phyloP scores from a whole-genome alignment of 2,113 vertebrate species.

The Hydrolagus affinis region DNA sequence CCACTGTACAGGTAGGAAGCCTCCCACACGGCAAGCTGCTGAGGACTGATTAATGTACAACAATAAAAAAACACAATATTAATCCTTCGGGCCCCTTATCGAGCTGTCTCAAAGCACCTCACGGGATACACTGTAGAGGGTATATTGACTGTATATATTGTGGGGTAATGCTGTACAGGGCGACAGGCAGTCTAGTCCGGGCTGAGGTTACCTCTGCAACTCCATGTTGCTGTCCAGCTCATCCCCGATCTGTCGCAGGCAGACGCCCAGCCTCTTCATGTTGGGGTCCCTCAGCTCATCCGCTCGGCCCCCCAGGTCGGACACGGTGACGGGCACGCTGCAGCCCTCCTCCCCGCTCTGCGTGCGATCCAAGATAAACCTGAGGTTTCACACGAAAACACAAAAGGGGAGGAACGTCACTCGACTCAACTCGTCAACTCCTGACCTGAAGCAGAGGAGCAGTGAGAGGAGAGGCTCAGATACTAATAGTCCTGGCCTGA shows the following conservation, averaged over 20 bases:
- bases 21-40: too few species aligned
- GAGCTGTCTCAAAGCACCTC: too few species aligned
- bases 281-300: conserved; percentile 49
- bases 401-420: background rate
- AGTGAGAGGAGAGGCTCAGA: too few species aligned
- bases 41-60: too few species aligned
- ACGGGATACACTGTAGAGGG: too few species aligned
- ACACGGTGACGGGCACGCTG: conserved; percentile 38
- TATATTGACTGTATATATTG: too few species aligned
- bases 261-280: conserved; percentile 66
- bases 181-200: too few species aligned
- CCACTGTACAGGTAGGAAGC: too few species aligned
- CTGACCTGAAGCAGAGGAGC: background rate
- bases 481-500: too few species aligned
- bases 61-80: too few species aligned
- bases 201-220: conserved; percentile 59
- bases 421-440: background rate
- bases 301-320: conserved; percentile 47
- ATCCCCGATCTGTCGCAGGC: conserved; percentile 77
- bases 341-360: conserved; percentile 41
- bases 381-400: conserved; percentile 33
- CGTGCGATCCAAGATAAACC: conserved; percentile 51
- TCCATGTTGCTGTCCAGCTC: conserved; percentile 72
- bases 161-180: too few species aligned
- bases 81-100: too few species aligned